Conservation (phyloP, 2,888 invertebrate genomes). For the Esperia sulphurella region DNA sequence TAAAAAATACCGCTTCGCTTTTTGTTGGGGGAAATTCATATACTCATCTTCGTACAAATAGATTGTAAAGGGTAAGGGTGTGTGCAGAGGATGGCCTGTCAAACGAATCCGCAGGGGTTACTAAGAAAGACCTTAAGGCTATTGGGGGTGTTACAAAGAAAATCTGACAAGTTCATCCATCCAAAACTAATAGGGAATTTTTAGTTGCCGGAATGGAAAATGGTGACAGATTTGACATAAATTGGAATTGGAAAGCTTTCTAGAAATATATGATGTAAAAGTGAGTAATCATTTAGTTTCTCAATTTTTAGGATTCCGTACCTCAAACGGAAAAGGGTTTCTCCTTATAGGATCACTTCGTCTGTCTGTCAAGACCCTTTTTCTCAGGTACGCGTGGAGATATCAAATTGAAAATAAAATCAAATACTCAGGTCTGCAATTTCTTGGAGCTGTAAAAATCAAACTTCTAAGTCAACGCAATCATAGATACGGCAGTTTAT, state of each 20-base stretch:
- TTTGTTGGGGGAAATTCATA: slow-evolving; percentile 62
- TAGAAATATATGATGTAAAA: neutral
- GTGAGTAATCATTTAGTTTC: too few relatives aligned
- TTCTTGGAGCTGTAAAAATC: too few relatives aligned
- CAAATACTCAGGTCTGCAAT: too few relatives aligned
- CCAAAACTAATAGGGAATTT: slow-evolving; percentile 28
- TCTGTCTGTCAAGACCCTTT: too few relatives aligned
- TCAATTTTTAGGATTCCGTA: too few relatives aligned
- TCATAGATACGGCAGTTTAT: too few relatives aligned
- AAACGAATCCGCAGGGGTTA: slow-evolving; percentile 41
- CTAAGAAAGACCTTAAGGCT: slow-evolving; percentile 34
- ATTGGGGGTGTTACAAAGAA: slow-evolving; percentile 46
- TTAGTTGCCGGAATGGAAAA: slow-evolving; percentile 2
- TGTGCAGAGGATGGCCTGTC: slow-evolving; percentile 44
- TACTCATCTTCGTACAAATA: slow-evolving; percentile 70
- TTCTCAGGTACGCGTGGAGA: too few relatives aligned
- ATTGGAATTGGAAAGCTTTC: neutral
- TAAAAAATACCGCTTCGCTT: slow-evolving; percentile 54
- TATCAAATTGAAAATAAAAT: too few relatives aligned
- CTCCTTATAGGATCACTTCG: too few relatives aligned
- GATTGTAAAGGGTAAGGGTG: slow-evolving; percentile 56
- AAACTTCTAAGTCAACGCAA: too few relatives aligned
- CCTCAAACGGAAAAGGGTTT: too few relatives aligned
- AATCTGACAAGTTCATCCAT: slow-evolving; percentile 39
- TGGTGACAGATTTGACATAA: neutral